Percentiles rank a stretch among this genome's conserved stretches.
Conservation (phyloP, 2,113 vertebrate genomes). For the Microcebus jonahi region DNA sequence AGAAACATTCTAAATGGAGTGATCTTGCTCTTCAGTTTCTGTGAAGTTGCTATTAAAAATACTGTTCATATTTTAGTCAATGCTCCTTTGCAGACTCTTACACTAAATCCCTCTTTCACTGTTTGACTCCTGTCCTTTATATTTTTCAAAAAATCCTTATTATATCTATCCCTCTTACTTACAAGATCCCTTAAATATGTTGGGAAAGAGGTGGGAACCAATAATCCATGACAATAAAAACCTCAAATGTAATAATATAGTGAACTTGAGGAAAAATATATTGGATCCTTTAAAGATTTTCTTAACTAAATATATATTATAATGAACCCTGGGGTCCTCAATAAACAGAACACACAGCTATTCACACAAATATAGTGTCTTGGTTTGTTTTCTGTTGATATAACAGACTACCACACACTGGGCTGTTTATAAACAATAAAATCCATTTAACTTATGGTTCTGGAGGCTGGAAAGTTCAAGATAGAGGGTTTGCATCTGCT, state of each 20-base stretch:
- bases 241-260: background rate
- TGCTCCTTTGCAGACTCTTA: background rate
- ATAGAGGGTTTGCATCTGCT: background rate
- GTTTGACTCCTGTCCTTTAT: background rate
- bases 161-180: background rate
- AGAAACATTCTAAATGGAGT: background rate
- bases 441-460: background rate
- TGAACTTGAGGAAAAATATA: background rate
- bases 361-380: background rate
- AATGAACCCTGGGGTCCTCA: background rate
- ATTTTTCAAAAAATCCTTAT: background rate
- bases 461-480: background rate
- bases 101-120: background rate
- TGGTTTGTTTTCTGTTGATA: background rate
- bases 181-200: background rate
- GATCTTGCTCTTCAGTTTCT: background rate
- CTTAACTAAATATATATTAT: background rate
- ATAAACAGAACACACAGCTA: background rate
- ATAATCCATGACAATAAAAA: background rate
- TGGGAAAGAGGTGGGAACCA: background rate
- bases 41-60: slow-evolving; percentile 25
- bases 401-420: background rate
- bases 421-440: background rate
- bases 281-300: slow-evolving; percentile 28
- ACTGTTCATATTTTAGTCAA: background rate